Evolutionary conservation across 64 coral and sea anemone species (phyloP).

Genomic region (Astreopora myriophthalma): DNA sequence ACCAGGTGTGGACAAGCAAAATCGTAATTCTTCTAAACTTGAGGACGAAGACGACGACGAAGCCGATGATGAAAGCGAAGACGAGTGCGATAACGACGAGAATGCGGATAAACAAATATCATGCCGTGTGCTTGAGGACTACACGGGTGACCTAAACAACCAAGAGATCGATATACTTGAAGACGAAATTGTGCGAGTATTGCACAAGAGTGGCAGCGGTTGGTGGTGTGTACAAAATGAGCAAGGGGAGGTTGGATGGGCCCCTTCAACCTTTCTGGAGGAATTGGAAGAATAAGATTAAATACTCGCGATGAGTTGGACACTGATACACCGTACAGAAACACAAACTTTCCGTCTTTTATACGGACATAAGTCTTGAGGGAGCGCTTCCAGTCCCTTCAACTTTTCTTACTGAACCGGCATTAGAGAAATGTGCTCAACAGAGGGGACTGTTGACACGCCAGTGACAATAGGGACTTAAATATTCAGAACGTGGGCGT

Average conservation of each 20-base stretch:
- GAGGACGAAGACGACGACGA: conserved; percentile 1
- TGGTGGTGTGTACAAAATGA: conserved; percentile 78
- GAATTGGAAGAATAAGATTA: not conserved
- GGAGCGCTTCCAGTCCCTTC: too few relatives aligned
- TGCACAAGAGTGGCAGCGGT: conserved; percentile 67
- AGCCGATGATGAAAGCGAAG: conserved; percentile 35
- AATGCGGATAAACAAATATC: not conserved
- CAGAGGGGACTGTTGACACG: too few relatives aligned
- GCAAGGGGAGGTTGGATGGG: conserved; percentile 77
- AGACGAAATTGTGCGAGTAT: conserved; percentile 64
- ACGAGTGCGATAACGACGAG: conserved; percentile 61
- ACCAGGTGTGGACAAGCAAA: not conserved
- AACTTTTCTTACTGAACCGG: too few relatives aligned
- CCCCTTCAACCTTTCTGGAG: conserved; percentile 72
- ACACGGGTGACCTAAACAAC: not conserved
- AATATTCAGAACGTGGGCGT: too few relatives aligned
- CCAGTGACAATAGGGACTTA: too few relatives aligned
- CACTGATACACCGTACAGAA: too few relatives aligned
- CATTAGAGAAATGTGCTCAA: too few relatives aligned
- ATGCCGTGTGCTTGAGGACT: not conserved
- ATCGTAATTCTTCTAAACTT: not conserved
- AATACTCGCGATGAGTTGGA: not conserved
- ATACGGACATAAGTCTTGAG: too few relatives aligned
- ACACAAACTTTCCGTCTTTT: too few relatives aligned
- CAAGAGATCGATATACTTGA: conserved; percentile 66